Evolutionary conservation across 2,888 invertebrate species (phyloP), one percentile per base, ranked within the genome.

Genomic region (Andrena fulva): DNA sequence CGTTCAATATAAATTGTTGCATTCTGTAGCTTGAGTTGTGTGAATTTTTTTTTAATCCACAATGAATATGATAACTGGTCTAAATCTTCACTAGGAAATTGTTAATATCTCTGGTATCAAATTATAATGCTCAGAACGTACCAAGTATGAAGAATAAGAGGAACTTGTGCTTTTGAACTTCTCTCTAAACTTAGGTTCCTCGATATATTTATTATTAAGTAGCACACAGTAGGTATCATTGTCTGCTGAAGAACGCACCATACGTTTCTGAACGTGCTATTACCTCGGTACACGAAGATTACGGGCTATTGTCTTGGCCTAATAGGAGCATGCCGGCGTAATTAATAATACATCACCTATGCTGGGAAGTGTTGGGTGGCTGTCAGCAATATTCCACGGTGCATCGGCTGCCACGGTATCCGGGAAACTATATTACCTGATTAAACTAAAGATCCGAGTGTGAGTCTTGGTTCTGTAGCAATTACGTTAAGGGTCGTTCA

Each of bases 341-440:
- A 89, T 87, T 89, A 88, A 89, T 89, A 89, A 87, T 85, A 83
- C 88, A 82, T 87, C 85, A 84, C 63, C 78, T 62, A 71, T 71
- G 74, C 75, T 48, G 74, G 76, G 71, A 69, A 77, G 68, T 64
- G 66, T 76, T 77, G 64, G 77, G 50, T 79, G 48, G 69, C 73
- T 84, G 84, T 85, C 84, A 77, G 63, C 75, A 64, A 83, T 80
- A 77, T 85, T 83, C 84, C 84, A 84, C 64, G 73, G 78, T 81
- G 66, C 70, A 80, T 77, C 75, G 77, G 68, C 42, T 83, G 83
- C 67, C 76, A 66, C 66, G 67, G 68, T 81, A 84, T 81, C 63
- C 72, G 60, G 78, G n/a, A 76, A 79, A 74, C 84, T 85, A 35
- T 71, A 79, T 84, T 82, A 82, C 63, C 76, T 71, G 78, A 84